phyloP scores from a whole-genome alignment of 2,113 vertebrate species.

The Uropsilus gracilis region DNA sequence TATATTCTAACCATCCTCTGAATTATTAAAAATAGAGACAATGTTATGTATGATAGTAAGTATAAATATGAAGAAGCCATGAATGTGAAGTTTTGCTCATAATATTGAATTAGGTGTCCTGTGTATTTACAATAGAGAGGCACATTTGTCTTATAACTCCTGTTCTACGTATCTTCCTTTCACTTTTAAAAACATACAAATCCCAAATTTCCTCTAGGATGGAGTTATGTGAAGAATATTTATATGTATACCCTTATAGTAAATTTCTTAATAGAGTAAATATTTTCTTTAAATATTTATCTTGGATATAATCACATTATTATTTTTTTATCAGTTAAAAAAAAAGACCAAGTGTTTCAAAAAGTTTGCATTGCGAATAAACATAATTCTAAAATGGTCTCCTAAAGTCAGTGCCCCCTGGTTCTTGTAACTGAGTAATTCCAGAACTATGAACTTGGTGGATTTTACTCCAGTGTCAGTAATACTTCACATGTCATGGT shows the following conservation, averaged over 20 bases:
- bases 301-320: background rate
- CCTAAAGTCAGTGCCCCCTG: background rate
- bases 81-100: too few species aligned
- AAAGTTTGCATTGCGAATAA: background rate
- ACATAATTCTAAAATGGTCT: background rate
- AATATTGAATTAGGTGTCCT: background rate
- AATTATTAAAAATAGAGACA: background rate
- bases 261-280: background rate
- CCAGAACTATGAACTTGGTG: background rate
- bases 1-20: background rate
- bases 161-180: background rate
- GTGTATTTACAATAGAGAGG: background rate
- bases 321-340: background rate
- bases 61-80: background rate
- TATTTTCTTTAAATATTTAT: background rate
- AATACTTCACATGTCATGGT: background rate
- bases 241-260: background rate
- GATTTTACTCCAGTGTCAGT: background rate
- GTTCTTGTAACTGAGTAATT: background rate
- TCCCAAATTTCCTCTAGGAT: background rate
- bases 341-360: background rate
- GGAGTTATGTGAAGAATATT: background rate
- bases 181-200: background rate
- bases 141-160: background rate
- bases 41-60: background rate